Evolutionary conservation across 2,888 invertebrate genomes (phyloP).

Genomic region (Abrostola triplasia): DNA sequence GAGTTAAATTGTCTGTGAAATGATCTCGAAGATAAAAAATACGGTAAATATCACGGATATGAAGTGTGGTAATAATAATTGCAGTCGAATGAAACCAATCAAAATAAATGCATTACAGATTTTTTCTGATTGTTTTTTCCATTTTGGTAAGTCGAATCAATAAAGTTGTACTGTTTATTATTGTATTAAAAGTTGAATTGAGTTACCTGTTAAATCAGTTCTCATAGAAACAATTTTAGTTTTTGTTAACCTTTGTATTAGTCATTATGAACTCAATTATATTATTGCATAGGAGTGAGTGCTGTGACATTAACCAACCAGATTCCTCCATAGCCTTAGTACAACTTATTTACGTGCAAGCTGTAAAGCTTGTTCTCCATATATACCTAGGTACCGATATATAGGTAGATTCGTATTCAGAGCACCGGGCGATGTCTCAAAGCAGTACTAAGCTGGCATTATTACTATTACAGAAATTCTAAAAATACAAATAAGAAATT

Average conservation of each 20-base stretch:
- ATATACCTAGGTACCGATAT: neutral
- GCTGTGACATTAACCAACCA: slow-evolving; percentile 7
- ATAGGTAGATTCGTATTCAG: neutral
- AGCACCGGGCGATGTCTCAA: slow-evolving; percentile 6
- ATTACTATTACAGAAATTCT: slow-evolving; percentile 2
- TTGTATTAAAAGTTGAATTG: slow-evolving; percentile 28
- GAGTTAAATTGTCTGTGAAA: slow-evolving; percentile 80
- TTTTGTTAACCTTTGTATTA: slow-evolving; percentile 17
- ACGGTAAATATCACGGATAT: slow-evolving; percentile 49
- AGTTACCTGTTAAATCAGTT: slow-evolving; percentile 34
- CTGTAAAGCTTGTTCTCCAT: neutral
- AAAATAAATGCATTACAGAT: slow-evolving; percentile 39
- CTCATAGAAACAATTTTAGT: slow-evolving; percentile 25
- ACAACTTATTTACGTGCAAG: neutral
- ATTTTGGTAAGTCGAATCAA: slow-evolving; percentile 43
- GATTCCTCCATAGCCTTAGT: neutral
- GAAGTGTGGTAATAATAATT: slow-evolving; percentile 47
- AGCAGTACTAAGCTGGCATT: slow-evolving; percentile 4
- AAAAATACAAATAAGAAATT: slow-evolving; percentile 17
- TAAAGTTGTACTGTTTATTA: slow-evolving; percentile 43
- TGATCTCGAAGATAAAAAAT: slow-evolving; percentile 61
- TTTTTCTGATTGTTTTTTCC: slow-evolving; percentile 36
- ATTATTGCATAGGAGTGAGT: slow-evolving; percentile 21
- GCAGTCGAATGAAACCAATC: slow-evolving; percentile 46
- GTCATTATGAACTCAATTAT: slow-evolving; percentile 17